phyloP scores from a whole-genome alignment of 2,888 invertebrate genomes.

The Dioctria linearis region DNA sequence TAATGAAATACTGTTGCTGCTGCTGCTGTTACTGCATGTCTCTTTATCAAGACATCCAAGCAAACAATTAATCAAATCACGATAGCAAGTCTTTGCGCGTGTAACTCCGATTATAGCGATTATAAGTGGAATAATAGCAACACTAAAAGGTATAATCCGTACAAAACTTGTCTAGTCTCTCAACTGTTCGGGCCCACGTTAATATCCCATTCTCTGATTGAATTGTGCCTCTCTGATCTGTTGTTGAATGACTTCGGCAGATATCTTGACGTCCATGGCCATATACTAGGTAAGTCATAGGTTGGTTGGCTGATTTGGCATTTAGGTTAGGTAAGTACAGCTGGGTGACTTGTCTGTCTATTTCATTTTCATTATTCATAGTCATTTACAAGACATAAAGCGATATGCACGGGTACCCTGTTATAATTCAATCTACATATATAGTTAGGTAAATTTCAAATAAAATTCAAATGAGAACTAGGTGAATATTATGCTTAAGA shows the following conservation, averaged over 20 bases:
- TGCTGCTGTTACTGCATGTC: not conserved
- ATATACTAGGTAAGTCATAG: not conserved
- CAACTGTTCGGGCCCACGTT: constrained; percentile 24
- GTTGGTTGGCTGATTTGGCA: constrained; percentile 15
- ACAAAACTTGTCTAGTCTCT: not conserved
- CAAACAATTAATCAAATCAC: constrained; percentile 37
- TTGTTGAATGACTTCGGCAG: constrained; percentile 5
- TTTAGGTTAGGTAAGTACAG: no score
- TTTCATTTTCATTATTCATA: constrained; percentile 27
- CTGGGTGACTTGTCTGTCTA: no score
- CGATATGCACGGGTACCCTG: no score
- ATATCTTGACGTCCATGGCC: constrained; percentile 47
- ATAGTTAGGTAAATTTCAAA: no score
- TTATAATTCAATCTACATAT: no score
- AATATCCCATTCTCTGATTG: not conserved
- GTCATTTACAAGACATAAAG: no score
- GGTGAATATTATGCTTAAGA: not conserved
- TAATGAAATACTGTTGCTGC: no score
- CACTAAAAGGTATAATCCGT: not conserved
- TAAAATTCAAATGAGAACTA: no score
- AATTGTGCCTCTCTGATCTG: not conserved
- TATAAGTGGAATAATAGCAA: constrained; percentile 23
- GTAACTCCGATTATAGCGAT: constrained; percentile 15
- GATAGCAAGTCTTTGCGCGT: constrained; percentile 21
- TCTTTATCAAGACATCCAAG: constrained; percentile 41